Conservation (phyloP, 2,113 vertebrate species). For the Strigops habroptila region DNA sequence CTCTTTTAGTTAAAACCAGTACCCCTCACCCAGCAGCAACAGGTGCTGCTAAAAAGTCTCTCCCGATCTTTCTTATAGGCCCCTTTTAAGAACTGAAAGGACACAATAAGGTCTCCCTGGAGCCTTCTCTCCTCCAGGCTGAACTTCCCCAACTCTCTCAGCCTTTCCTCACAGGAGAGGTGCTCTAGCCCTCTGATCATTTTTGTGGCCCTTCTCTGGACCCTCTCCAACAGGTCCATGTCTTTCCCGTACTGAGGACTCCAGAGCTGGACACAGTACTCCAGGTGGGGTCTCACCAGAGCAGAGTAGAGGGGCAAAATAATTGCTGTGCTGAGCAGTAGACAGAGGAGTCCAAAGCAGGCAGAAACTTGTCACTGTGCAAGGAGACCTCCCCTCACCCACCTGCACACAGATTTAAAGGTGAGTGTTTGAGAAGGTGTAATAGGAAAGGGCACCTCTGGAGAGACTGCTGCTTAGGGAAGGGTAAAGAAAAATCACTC, state of each 20-base stretch:
- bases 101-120: background rate
- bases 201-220: background rate
- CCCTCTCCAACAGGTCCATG: background rate
- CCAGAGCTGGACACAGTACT: background rate
- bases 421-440: background rate
- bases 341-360: background rate
- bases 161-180: background rate
- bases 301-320: background rate
- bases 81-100: background rate
- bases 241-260: background rate
- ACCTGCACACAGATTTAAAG: background rate
- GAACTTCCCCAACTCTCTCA: background rate
- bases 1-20: background rate
- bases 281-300: background rate
- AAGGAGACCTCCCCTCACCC: background rate
- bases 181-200: background rate
- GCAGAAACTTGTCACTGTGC: background rate
- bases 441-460: background rate
- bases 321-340: rapidly evolving
- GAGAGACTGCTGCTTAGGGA: conserved; percentile 24
- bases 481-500: conserved; percentile 17
- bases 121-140: background rate
- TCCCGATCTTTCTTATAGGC: background rate
- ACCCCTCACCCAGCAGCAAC: background rate
- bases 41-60: background rate